Percentiles rank a stretch among this genome's conserved stretches.
Evolutionary conservation across 2,888 invertebrate genomes (phyloP).

Genomic region (Apomyelois bistriatella): DNA sequence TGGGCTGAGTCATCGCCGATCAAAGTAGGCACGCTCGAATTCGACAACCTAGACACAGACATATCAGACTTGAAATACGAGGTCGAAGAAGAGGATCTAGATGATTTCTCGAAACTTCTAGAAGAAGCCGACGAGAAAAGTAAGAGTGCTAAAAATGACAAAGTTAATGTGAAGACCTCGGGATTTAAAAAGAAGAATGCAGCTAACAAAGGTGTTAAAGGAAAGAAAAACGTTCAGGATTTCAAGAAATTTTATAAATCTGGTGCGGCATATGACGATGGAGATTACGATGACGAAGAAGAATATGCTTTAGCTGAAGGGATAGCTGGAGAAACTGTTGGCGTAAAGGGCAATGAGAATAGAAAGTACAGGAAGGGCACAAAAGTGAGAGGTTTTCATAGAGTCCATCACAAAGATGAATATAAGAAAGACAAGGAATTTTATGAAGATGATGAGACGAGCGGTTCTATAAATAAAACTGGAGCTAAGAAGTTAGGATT

Average conservation of each 20-base stretch:
- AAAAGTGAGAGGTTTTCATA: constrained; percentile 79
- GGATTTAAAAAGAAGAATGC: constrained; percentile 53
- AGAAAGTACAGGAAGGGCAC: constrained; percentile 77
- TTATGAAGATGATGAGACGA: constrained; percentile 78
- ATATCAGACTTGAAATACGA: constrained; percentile 53
- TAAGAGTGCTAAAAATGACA: constrained; percentile 16
- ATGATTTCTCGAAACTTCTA: constrained; percentile 46
- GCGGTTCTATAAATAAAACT: constrained; percentile 69
- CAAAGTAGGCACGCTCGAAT: constrained; percentile 42
- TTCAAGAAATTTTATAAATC: constrained; percentile 53
- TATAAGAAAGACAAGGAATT: constrained; percentile 81
- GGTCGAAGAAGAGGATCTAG: constrained; percentile 54
- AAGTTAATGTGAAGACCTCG: constrained; percentile 33
- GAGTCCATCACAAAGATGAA: constrained; percentile 81
- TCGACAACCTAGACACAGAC: constrained; percentile 54
- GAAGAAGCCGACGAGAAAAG: constrained; percentile 33
- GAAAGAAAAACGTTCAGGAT: constrained; percentile 48
- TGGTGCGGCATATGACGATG: constrained; percentile 45
- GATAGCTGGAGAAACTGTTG: constrained; percentile 54
- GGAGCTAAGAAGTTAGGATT: constrained; percentile 71
- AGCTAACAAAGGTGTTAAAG: constrained; percentile 43
- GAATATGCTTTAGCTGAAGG: constrained; percentile 61
- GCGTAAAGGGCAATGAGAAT: constrained; percentile 60
- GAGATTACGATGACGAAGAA: constrained; percentile 56
- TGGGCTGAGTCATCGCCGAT: constrained; percentile 50